Conservation (phyloP, 1,140 invertebrate species). For the Danaus plexippus region DNA sequence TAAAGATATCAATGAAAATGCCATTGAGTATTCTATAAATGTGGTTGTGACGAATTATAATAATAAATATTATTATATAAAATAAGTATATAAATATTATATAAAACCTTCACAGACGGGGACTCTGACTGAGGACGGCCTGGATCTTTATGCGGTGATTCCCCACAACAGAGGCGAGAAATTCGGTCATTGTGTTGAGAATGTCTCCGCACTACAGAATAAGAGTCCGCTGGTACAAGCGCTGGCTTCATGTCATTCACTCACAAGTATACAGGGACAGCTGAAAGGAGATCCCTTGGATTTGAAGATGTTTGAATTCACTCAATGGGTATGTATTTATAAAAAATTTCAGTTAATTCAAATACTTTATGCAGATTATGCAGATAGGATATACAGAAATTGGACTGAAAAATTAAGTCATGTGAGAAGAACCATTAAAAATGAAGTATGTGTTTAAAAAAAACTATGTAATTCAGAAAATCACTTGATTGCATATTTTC, state of each 20-base stretch:
- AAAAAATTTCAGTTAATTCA: background rate
- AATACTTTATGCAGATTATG: background rate
- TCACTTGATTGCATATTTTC: too few relatives aligned
- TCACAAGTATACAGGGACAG: slow-evolving; percentile 84
- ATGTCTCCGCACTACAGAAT: slow-evolving; percentile 64
- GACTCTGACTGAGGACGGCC: slow-evolving; percentile 93
- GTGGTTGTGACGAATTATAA: background rate
- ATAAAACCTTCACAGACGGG: slow-evolving; percentile 78
- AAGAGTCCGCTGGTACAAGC: slow-evolving; percentile 72
- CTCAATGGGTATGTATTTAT: slow-evolving; percentile 76
- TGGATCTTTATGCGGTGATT: slow-evolving; percentile 92
- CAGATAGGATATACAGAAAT: background rate
- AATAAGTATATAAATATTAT: background rate
- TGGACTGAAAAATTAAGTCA: too few relatives aligned
- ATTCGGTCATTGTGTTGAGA: slow-evolving; percentile 74
- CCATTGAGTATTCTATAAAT: too few relatives aligned
- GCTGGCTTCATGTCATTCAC: slow-evolving; percentile 86
- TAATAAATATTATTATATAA: slow-evolving; percentile 2
- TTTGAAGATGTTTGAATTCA: slow-evolving; percentile 91
- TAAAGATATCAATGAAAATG: too few relatives aligned
- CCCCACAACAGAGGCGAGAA: slow-evolving; percentile 68
- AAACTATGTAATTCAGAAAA: too few relatives aligned
- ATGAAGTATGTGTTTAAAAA: too few relatives aligned
- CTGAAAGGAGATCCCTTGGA: slow-evolving; percentile 88
- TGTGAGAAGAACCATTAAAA: too few relatives aligned